Base-by-base conservation (phyloP, 2,113 vertebrate genomes). In the Elephas maximus region DNA sequence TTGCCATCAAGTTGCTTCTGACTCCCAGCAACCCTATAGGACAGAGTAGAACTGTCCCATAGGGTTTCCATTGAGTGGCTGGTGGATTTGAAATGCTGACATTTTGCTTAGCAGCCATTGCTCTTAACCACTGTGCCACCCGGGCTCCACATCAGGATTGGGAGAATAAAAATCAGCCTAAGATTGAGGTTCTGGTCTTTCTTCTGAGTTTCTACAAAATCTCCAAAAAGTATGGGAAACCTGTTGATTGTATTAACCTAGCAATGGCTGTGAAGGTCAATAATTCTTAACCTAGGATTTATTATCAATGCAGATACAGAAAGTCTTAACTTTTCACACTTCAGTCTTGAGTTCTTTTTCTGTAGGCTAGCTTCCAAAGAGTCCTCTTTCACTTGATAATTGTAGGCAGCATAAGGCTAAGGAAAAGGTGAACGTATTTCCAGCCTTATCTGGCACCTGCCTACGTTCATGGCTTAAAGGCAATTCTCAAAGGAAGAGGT, bases 141-240 rank as follows among this genome's bases (percentile, higher is more conserved):
- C 7, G 48, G 48, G 6, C 48, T 48, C 48, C 10, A 69, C 67
- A 69, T 79, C 6, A 78, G 53, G 69, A 78, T 5, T 71, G 24
- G 37, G 76, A 63, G 53, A 76, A 86, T 4, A 96, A 81, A 80
- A 77, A 78, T 63, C 30, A 78, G 77, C 33, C 57, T 57, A 45
- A 71, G 62, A 78, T 7, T 78, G 78, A 94, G 63, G 8, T 79
- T 93, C 53, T 51, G 33, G 20, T 92, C 44, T 93, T 10, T 88
- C 69, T 79, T 85, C n/a, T 63, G 48, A 96, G 60, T 90, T 92
- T 84, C 87, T 91, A 63, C 57, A 87, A 90, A 88, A 82, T 41
- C 17, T 94, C 74, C 84, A 74, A 80, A 89, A 65, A 65, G 53
- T 62, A 63, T 71, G 28, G 82, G 44, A 93, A 95, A 91, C 23